These are phyloP conservation scores for Diachasmimorpha longicaudata DNA, from an alignment of 1,140 invertebrate genomes.

Conservation along the genomic window DNA sequence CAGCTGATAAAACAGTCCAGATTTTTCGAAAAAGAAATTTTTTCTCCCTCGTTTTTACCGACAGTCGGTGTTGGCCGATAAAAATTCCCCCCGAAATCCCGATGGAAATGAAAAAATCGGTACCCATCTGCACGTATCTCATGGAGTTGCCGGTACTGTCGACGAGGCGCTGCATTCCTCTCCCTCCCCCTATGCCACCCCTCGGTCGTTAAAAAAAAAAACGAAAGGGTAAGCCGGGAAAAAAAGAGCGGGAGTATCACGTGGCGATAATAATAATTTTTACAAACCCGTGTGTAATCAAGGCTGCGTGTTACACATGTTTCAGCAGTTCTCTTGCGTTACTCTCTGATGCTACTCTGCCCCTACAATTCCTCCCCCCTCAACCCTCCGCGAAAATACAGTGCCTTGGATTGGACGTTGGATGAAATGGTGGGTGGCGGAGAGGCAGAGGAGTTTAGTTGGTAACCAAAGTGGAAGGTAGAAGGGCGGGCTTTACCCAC, in stretches of 20 bases:
- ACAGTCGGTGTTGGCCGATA: constrained; percentile 19
- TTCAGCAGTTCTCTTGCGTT: constrained; percentile 40
- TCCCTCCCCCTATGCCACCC: not conserved
- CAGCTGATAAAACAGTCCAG: not conserved
- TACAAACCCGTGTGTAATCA: constrained; percentile 59
- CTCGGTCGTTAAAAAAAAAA: not conserved
- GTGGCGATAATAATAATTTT: constrained; percentile 59
- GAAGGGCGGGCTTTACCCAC: not conserved
- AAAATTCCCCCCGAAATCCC: not conserved
- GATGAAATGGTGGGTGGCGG: not conserved
- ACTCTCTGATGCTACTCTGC: not conserved
- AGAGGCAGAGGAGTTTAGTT: too few relatives aligned
- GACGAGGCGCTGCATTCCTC: constrained; percentile 2
- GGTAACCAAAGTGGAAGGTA: not conserved
- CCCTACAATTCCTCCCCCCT: not conserved
- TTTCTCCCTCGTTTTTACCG: constrained; percentile 2
- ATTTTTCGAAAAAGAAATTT: not conserved
- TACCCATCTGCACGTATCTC: not conserved
- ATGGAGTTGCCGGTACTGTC: not conserved
- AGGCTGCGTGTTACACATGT: constrained; percentile 60
- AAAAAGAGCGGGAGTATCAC: constrained; percentile 16
- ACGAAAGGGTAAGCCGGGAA: not conserved
- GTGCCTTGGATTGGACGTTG: constrained; percentile 1
- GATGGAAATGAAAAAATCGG: constrained; percentile 13
- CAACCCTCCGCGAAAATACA: not conserved